phyloP scores from a whole-genome alignment of 2,113 vertebrate genomes.

The Pristiophorus japonicus region DNA sequence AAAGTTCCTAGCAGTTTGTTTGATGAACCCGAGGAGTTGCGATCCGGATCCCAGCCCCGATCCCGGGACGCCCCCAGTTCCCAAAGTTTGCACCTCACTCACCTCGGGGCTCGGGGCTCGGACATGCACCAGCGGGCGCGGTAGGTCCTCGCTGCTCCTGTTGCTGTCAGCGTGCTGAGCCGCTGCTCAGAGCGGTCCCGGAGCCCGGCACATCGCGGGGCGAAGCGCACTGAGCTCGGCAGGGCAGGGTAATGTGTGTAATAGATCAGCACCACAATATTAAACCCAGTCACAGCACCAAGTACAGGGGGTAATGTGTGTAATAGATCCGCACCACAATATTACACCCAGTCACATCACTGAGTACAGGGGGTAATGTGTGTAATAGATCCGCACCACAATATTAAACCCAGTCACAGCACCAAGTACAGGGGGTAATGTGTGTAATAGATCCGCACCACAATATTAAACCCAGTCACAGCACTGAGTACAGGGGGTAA shows the following conservation, averaged over 20 bases:
- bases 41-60: neutral
- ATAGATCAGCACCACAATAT: neutral
- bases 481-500: too few relatives aligned
- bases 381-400: neutral
- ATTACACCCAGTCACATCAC: neutral
- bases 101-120: neutral
- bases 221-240: neutral
- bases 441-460: neutral
- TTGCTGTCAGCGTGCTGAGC: neutral
- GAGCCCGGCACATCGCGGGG: neutral
- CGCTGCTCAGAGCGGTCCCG: neutral
- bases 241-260: neutral
- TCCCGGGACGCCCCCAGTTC: neutral
- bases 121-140: neutral
- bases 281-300: neutral
- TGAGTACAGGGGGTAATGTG: too few relatives aligned
- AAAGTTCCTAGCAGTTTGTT: conserved; percentile 6
- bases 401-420: neutral
- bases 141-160: neutral
- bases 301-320: neutral
- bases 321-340: neutral
- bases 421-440: too few relatives aligned
- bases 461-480: neutral
- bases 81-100: neutral
- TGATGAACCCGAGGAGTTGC: neutral